A percentile compares a stretch with the other conserved stretches of the same genome.
These are phyloP conservation scores for Anguilla marmorata DNA, from an alignment of 2,797 vertebrate species.

Conservation along the genomic window DNA sequence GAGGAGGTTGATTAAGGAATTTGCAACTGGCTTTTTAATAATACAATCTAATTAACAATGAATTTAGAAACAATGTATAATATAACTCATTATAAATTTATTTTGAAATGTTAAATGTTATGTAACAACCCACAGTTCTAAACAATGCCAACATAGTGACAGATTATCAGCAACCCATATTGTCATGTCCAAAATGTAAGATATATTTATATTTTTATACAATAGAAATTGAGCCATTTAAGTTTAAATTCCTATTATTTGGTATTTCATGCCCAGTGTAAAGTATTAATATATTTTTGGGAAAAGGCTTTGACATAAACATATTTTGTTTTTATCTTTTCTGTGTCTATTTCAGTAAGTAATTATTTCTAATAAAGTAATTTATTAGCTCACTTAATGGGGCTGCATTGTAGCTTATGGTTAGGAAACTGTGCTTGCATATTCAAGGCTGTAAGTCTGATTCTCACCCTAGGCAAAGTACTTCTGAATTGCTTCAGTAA, in stretches of 20 bases:
- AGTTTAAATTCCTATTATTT: neutral
- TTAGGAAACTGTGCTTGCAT: no score
- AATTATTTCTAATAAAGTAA: conserved; percentile 73
- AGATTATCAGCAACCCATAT: neutral
- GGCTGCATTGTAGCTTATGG: no score
- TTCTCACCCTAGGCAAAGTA: no score
- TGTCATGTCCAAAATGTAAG: neutral
- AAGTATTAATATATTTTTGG: no score
- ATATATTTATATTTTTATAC: neutral
- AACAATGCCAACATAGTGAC: no score
- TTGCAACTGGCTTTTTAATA: conserved; percentile 36
- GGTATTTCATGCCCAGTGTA: neutral
- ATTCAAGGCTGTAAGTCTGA: no score
- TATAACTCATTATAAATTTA: no score
- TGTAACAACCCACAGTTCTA: no score
- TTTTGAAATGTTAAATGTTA: no score
- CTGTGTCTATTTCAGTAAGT: conserved; percentile 58
- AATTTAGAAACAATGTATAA: no score
- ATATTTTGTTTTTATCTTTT: conserved; percentile 54
- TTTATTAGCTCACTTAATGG: no score
- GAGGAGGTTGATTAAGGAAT: conserved; percentile 77
- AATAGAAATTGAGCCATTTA: neutral
- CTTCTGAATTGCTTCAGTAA: no score
- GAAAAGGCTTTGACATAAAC: neutral
- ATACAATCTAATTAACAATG: conserved; percentile 27